Conservation (phyloP, 2,113 vertebrate species). For the Chloropsis hardwickii region DNA sequence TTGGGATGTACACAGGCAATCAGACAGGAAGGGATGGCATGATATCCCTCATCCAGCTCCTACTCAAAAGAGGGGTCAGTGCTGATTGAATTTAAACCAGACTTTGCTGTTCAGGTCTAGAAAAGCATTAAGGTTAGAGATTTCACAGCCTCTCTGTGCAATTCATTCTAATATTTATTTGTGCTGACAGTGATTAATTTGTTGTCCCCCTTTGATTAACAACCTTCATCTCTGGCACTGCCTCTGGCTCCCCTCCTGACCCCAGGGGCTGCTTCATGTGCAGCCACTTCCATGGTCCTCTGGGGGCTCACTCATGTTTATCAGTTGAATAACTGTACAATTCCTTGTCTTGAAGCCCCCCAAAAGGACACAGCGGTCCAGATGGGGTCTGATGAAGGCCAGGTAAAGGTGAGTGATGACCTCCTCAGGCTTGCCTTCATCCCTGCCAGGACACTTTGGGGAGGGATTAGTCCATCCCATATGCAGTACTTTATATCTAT, state of each 20-base stretch:
- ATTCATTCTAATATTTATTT: not conserved
- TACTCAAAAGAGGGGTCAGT: not conserved
- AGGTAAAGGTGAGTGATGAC: not conserved
- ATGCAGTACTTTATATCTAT: not conserved
- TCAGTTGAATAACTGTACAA: not conserved
- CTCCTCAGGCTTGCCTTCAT: not conserved
- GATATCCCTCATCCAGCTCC: not conserved
- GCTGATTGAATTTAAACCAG: not conserved
- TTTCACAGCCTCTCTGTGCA: not conserved
- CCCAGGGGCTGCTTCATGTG: not conserved
- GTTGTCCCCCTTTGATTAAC: not conserved
- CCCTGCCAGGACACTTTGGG: not conserved
- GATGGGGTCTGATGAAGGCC: not conserved
- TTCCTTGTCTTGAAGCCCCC: not conserved
- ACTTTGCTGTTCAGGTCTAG: not conserved
- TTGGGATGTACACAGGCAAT: not conserved
- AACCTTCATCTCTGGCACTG: not conserved
- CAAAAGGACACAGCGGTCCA: not conserved
- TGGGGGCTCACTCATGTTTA: not conserved
- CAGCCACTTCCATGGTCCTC: not conserved
- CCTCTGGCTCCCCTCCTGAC: not conserved
- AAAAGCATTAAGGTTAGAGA: not conserved
- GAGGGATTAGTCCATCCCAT: too few species aligned
- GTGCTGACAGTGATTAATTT: not conserved
- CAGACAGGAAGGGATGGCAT: fast-evolving